phyloP scores from a whole-genome alignment of 2,113 vertebrate genomes.

The Pogona vitticeps region DNA sequence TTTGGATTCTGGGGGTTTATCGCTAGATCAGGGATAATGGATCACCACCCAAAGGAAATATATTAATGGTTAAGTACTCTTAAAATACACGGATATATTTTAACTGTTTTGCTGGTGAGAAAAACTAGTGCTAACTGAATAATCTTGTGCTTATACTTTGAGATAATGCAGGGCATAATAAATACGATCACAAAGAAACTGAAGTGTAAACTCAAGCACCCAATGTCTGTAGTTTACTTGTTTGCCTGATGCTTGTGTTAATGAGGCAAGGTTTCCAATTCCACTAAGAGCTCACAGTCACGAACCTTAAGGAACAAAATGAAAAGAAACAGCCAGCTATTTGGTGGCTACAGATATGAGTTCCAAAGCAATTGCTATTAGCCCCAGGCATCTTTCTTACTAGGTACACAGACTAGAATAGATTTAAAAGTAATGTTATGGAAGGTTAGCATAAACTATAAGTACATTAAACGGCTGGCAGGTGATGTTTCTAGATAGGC shows the following conservation, averaged over 20 bases:
- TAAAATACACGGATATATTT: neutral
- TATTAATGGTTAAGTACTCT: neutral
- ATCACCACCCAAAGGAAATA: neutral
- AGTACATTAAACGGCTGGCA: conserved; percentile 60
- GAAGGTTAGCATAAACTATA: conserved; percentile 58
- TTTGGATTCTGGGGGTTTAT: neutral
- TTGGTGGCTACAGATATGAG: conserved; percentile 35
- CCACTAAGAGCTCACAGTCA: conserved; percentile 34
- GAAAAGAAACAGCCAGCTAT: conserved; percentile 34
- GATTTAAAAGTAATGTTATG: conserved; percentile 48
- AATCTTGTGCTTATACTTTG: neutral
- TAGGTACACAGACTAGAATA: conserved; percentile 31
- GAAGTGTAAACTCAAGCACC: conserved; percentile 28
- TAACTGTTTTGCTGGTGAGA: neutral
- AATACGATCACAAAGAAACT: neutral
- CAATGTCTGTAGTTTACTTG: conserved; percentile 41
- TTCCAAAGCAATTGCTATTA: conserved; percentile 26
- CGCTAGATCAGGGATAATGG: neutral
- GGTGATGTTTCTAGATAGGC: conserved; percentile 58
- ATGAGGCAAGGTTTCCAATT: conserved; percentile 37
- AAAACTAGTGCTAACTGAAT: neutral
- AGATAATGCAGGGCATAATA: conserved; percentile 4
- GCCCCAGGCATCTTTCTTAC: conserved; percentile 46
- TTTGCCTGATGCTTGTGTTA: conserved; percentile 40
- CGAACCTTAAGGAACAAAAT: conserved; percentile 36